Evolutionary conservation across 2,797 vertebrate genomes (phyloP).

Genomic region (Podarcis lilfordi): DNA sequence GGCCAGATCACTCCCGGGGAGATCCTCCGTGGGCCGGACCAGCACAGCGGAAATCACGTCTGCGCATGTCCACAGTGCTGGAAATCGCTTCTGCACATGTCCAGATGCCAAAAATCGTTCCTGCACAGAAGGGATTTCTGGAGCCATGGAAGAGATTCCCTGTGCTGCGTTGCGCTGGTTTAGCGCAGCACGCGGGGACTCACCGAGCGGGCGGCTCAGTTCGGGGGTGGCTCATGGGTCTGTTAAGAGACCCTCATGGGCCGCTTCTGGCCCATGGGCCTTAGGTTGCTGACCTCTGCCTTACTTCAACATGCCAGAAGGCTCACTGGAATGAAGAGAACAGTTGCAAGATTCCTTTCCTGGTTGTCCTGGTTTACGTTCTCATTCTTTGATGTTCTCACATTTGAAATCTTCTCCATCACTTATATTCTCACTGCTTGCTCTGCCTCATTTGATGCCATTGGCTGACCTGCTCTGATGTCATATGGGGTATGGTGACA

Average conservation of each 20-base stretch:
- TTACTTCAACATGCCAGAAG: background rate
- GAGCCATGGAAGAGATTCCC: too few relatives aligned
- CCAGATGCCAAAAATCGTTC: accelerated
- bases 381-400: background rate
- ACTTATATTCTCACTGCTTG: background rate
- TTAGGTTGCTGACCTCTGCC: too few relatives aligned
- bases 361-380: background rate
- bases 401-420: background rate
- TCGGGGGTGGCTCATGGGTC: accelerated
- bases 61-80: too few relatives aligned
- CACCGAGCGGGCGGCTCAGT: accelerated
- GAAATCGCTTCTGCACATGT: too few relatives aligned
- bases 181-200: too few relatives aligned
- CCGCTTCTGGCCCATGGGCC: too few relatives aligned
- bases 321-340: background rate
- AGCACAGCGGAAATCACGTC: too few relatives aligned
- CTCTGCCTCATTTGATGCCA: background rate
- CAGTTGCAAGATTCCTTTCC: background rate
- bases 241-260: too few relatives aligned
- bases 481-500: background rate
- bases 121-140: too few relatives aligned
- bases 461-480: background rate
- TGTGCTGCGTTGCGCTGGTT: accelerated
- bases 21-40: too few relatives aligned
- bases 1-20: too few relatives aligned